Evolutionary conservation across 2,888 invertebrate genomes (phyloP).

Genomic region (Gryllus longicercus): DNA sequence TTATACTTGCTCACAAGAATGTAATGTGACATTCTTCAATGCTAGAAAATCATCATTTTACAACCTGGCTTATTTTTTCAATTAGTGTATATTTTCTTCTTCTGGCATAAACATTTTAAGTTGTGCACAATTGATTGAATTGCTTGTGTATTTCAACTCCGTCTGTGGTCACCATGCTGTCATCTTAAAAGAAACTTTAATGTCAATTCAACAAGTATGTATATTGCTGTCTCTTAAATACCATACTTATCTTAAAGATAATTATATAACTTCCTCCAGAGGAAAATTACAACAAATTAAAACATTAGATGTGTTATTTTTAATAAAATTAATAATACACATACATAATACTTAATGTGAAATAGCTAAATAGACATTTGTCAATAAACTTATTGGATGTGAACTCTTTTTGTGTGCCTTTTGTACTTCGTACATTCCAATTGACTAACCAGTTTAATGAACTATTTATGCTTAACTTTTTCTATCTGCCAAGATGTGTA

Average conservation of each 20-base stretch:
- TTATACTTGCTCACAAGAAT: no score
- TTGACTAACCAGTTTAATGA: background rate
- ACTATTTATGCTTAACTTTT: background rate
- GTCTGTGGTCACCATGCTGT: background rate
- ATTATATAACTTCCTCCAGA: background rate
- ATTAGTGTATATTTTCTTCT: no score
- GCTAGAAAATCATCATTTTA: no score
- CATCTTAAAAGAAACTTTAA: background rate
- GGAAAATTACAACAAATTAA: background rate
- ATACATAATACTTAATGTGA: background rate
- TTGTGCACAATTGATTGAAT: no score
- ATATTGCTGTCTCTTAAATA: background rate
- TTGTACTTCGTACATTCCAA: constrained; percentile 2
- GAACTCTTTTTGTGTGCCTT: constrained; percentile 11
- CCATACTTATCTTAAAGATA: background rate
- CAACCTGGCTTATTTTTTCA: no score
- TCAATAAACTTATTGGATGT: constrained; percentile 7
- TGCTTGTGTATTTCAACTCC: background rate
- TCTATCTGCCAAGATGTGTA: background rate
- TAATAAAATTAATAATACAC: background rate
- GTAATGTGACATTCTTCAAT: no score
- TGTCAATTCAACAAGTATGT: constrained; percentile 8
- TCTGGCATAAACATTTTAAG: no score
- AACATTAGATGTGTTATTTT: background rate
- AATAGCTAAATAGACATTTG: background rate